A percentile compares a stretch with the other conserved stretches of the same genome.
Conservation (phyloP, 1,140 invertebrate species). For the Drosophila rhopaloa region DNA sequence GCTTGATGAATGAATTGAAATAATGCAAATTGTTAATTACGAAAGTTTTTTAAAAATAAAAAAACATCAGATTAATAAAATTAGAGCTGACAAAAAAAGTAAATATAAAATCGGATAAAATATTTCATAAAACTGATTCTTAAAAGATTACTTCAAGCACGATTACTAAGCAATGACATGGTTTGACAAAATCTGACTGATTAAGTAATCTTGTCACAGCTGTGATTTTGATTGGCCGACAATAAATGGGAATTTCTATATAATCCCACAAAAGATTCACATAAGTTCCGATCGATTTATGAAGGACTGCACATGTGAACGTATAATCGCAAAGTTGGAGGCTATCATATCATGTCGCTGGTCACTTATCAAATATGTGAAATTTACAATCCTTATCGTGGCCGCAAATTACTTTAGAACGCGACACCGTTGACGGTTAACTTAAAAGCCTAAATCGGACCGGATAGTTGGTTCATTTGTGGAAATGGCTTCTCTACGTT, state of each 20-base stretch:
- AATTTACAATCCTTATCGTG: slow-evolving; percentile 60
- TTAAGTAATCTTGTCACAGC: slow-evolving; percentile 3
- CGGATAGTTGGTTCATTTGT: slow-evolving; percentile 42
- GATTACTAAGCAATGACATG: background rate
- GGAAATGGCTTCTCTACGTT: slow-evolving; percentile 52
- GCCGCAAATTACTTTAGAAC: slow-evolving; percentile 44
- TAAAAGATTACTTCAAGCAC: too few species aligned
- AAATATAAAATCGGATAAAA: too few species aligned
- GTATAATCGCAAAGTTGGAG: slow-evolving; percentile 23
- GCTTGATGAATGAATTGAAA: background rate
- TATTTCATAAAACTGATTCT: too few species aligned
- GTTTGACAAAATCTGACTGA: background rate
- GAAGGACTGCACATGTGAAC: background rate
- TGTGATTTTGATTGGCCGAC: slow-evolving; percentile 16
- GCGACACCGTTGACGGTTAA: slow-evolving; percentile 3
- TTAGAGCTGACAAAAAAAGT: background rate
- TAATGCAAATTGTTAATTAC: too few species aligned
- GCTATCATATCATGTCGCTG: slow-evolving; percentile 31
- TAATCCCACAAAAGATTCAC: slow-evolving; percentile 14
- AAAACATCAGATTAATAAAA: too few species aligned
- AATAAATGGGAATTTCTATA: slow-evolving; percentile 23
- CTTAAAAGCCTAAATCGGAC: slow-evolving; percentile 36
- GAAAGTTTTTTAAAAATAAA: too few species aligned
- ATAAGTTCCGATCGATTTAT: slow-evolving; percentile 34
- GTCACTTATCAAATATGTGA: slow-evolving; percentile 47